Evolutionary conservation across 2,113 vertebrate species (phyloP), one percentile per base, ranked within the genome.

Genomic region (Monopterus albus): DNA sequence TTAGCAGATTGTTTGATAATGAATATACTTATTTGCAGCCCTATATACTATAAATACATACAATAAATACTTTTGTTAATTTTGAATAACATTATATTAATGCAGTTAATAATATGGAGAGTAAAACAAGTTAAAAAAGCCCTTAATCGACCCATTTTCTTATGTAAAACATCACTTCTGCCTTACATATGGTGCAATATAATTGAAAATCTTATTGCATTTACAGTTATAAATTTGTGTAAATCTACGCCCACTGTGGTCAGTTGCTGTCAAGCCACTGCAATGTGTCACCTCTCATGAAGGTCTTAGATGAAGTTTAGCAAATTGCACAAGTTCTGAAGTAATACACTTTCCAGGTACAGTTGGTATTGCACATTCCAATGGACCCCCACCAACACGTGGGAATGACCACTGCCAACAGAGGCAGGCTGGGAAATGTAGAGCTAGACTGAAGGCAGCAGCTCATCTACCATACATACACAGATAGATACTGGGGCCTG

Each of bases 271-370:
- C 18, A 55, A 31, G 38, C 50, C 36, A 58, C 73, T 83, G 59
- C 70, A 59, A 79, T 66, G 72, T 1, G 4, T n/a, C 31, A 33
- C 46, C 75, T 78, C 50, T 68, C 78, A 51, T 39, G 79, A 73
- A 85, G 73, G 76, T 86, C 79, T 69, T 31, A 17, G 31, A 70
- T 29, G 1, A 73, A 63, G 26, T n/a, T n/a, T n/a, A 51, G 56
- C 29, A 1, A 64, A 47, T 69, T 79, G n/a, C n/a, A n/a, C 59
- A 31, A 47, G 23, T 29, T 64, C 40, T 46, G 18, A 59, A 70
- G 65, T 57, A 52, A 64, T 78, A 28, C 72, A 78, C 51, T 59
- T 69, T 42, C n/a, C 43, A 49, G 49, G 29, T 70, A 10, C 58
- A 62, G 56, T 45, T 72, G 59, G 66, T 52, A 23, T 57, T 66